Percentiles rank a stretch among this genome's conserved stretches.
phyloP scores from a whole-genome alignment of 2,888 invertebrate species.

The Harpalus rubripes region DNA sequence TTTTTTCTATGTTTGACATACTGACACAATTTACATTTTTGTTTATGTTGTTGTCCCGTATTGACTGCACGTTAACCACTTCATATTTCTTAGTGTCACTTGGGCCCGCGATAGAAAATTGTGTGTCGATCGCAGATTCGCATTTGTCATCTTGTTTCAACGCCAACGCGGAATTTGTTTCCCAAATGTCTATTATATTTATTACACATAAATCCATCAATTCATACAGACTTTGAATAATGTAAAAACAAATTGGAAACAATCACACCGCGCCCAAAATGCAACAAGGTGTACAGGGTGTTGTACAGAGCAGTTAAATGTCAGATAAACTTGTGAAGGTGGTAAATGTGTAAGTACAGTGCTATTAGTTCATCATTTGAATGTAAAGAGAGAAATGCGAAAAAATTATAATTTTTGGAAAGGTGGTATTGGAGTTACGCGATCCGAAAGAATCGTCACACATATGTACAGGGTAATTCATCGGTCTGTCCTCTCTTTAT shows the following conservation, averaged over 20 bases:
- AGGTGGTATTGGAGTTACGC: no score
- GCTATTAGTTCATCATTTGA: no score
- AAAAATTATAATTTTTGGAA: no score
- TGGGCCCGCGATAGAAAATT: constrained; percentile 20
- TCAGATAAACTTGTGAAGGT: no score
- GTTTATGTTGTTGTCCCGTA: neutral
- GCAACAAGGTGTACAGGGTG: neutral
- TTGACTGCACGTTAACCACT: constrained; percentile 9
- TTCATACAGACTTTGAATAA: neutral
- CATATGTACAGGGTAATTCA: no score
- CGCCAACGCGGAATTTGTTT: constrained; percentile 18
- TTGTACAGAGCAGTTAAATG: no score
- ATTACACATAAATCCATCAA: constrained; percentile 31
- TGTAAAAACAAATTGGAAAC: neutral
- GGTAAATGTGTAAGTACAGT: no score
- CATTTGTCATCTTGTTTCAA: constrained; percentile 43
- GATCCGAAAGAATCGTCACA: no score
- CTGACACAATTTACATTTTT: no score
- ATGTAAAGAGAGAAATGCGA: no score
- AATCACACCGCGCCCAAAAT: neutral
- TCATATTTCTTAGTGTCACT: constrained; percentile 48
- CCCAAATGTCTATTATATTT: constrained; percentile 2
- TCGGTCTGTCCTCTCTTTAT: no score
- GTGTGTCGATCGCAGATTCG: constrained; percentile 45
- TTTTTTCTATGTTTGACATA: no score